These are phyloP conservation scores for Ictalurus furcatus DNA, from an alignment of 2,113 vertebrate genomes.

Conservation along the genomic window DNA sequence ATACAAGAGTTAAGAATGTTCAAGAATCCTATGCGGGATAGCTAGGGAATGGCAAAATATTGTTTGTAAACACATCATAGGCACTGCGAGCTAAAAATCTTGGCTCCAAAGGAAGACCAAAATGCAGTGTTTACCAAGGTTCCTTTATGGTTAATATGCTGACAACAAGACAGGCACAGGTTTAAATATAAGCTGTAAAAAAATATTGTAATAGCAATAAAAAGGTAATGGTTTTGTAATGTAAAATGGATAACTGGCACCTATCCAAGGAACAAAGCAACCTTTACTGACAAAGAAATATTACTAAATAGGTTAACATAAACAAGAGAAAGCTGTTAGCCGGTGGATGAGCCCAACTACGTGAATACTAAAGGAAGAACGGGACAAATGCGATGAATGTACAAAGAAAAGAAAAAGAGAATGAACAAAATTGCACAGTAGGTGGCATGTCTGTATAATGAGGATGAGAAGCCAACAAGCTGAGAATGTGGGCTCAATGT, in stretches of 20 bases:
- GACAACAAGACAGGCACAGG: not conserved
- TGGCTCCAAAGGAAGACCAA: not conserved
- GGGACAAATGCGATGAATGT: not conserved
- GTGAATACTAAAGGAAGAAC: not conserved
- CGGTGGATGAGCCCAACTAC: not conserved
- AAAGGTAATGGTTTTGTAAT: not conserved
- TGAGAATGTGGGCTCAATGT: not conserved
- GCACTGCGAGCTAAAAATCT: not conserved
- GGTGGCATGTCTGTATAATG: not conserved
- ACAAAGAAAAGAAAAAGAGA: not conserved
- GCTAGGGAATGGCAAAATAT: not conserved
- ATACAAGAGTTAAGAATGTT: not conserved
- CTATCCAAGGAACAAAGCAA: not conserved
- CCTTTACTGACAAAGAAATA: constrained; percentile 1
- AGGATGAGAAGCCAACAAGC: not conserved
- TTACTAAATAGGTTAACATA: not conserved
- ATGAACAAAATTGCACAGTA: not conserved
- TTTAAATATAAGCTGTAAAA: not conserved
- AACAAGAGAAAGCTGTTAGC: not conserved
- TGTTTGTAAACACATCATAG: not conserved
- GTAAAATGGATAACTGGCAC: not conserved
- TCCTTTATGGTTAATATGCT: not conserved
- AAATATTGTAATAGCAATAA: not conserved
- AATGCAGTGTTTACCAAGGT: not conserved
- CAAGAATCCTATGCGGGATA: not conserved